Evolutionary conservation across 2,113 vertebrate genomes (phyloP).

Genomic region (Tragelaphus imberbis): DNA sequence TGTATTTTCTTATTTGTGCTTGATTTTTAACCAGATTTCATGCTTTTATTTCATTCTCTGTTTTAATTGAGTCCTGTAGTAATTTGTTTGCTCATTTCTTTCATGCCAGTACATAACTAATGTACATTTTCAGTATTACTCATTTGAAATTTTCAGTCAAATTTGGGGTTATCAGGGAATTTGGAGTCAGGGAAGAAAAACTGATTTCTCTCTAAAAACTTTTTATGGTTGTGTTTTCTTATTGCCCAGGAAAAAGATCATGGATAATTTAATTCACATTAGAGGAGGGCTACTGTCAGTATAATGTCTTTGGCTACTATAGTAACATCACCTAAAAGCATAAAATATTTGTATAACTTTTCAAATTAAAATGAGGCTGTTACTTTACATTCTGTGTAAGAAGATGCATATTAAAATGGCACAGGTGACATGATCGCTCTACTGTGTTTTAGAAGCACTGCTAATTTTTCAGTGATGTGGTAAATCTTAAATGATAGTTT

Average conservation of each 20-base stretch:
- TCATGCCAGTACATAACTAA: not conserved
- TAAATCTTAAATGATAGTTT: not conserved
- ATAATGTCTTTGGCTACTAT: not conserved
- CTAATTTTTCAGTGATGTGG: slow-evolving; percentile 11
- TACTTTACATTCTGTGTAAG: not conserved
- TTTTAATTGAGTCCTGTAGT: slow-evolving; percentile 7
- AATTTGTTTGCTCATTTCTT: slow-evolving; percentile 11
- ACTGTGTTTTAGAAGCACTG: not conserved
- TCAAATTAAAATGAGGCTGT: not conserved
- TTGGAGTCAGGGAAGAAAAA: slow-evolving; percentile 1
- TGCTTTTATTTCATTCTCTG: slow-evolving; percentile 34
- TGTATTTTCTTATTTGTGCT: slow-evolving; percentile 23
- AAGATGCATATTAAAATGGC: not conserved
- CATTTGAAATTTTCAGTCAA: not conserved
- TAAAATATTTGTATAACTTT: not conserved
- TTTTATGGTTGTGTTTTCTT: not conserved
- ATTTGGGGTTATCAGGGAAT: not conserved
- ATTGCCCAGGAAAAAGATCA: not conserved
- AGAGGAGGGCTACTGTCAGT: not conserved
- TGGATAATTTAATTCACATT: not conserved
- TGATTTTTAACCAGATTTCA: slow-evolving; percentile 40
- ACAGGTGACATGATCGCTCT: not conserved
- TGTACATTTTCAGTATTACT: not conserved
- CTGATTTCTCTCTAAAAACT: not conserved
- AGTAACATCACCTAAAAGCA: not conserved